Evolutionary conservation across 2,797 vertebrate species (phyloP).

Genomic region (Danionella dracula): DNA sequence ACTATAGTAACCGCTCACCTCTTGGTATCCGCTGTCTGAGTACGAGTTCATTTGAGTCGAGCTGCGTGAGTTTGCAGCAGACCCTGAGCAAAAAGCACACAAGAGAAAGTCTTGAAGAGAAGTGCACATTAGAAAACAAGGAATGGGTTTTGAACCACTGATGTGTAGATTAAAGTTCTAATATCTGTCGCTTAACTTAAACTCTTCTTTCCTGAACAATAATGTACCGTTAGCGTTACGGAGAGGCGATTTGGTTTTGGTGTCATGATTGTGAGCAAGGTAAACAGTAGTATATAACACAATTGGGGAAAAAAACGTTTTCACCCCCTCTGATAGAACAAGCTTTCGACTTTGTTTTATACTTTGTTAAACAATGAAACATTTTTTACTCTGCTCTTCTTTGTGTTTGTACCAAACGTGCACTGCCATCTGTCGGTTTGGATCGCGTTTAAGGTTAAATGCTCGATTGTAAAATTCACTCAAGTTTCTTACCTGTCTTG

Average conservation of each 20-base stretch:
- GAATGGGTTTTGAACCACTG: background rate
- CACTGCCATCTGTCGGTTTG: background rate
- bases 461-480: too few relatives aligned
- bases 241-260: too few relatives aligned
- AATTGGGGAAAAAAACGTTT: too few relatives aligned
- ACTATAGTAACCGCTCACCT: constrained; percentile 90
- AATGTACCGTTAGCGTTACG: too few relatives aligned
- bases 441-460: background rate
- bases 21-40: constrained; percentile 95
- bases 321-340: too few relatives aligned
- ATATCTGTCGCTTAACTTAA: too few relatives aligned
- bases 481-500: background rate
- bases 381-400: background rate
- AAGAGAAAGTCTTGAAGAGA: background rate
- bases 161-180: background rate
- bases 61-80: constrained; percentile 86
- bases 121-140: too few relatives aligned
- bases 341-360: too few relatives aligned
- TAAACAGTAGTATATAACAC: too few relatives aligned
- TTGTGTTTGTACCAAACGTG: background rate
- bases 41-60: constrained; percentile 95
- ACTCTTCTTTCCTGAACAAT: too few relatives aligned
- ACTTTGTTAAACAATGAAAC: too few relatives aligned
- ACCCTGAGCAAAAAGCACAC: constrained; percentile 74
- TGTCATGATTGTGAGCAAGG: too few relatives aligned